Conservation (phyloP, 2,888 invertebrate species). For the Xylocampa areola region DNA sequence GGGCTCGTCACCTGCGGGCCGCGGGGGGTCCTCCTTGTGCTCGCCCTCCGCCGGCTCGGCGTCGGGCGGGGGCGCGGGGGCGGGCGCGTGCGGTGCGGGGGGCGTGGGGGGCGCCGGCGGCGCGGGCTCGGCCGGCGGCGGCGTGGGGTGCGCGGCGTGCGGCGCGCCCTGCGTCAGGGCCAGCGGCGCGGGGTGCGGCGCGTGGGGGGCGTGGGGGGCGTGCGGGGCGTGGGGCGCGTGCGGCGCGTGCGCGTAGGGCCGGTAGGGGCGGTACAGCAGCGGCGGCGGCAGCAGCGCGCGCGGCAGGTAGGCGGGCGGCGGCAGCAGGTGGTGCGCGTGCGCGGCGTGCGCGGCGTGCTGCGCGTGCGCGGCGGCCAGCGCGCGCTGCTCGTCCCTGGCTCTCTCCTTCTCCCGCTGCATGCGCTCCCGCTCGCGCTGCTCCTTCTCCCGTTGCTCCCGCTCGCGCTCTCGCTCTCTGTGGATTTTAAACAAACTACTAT, state of each 20-base stretch:
- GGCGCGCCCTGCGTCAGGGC: constrained; percentile 38
- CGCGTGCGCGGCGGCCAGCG: constrained; percentile 61
- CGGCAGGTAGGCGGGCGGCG: constrained; percentile 66
- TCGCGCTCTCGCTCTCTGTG: constrained; percentile 68
- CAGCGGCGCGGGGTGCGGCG: constrained; percentile 38
- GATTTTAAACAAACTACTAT: constrained; percentile 27
- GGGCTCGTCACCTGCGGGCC: constrained; percentile 48
- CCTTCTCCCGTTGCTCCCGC: constrained; percentile 77
- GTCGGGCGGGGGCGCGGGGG: constrained; percentile 5
- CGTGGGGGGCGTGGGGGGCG: constrained; percentile 29
- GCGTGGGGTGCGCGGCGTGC: constrained; percentile 58
- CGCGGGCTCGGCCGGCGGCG: constrained; percentile 48
- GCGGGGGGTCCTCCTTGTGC: constrained; percentile 2
- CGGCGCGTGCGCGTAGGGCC: constrained; percentile 56
- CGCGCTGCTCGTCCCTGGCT: constrained; percentile 66
- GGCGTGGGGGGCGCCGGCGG: constrained; percentile 60
- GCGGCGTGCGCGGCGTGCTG: constrained; percentile 57
- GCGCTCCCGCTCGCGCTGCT: constrained; percentile 80
- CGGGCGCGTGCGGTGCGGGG: constrained; percentile 52
- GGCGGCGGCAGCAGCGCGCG: constrained; percentile 75
- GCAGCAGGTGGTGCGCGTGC: constrained; percentile 63
- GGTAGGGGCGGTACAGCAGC: constrained; percentile 77
- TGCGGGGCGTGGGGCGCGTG: constrained; percentile 52
- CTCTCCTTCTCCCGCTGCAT: constrained; percentile 72
- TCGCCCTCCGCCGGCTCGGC: constrained; percentile 21